These are phyloP conservation scores for Eutrigla gurnardus DNA, from an alignment of 2,797 vertebrate species.

Conservation along the genomic window DNA sequence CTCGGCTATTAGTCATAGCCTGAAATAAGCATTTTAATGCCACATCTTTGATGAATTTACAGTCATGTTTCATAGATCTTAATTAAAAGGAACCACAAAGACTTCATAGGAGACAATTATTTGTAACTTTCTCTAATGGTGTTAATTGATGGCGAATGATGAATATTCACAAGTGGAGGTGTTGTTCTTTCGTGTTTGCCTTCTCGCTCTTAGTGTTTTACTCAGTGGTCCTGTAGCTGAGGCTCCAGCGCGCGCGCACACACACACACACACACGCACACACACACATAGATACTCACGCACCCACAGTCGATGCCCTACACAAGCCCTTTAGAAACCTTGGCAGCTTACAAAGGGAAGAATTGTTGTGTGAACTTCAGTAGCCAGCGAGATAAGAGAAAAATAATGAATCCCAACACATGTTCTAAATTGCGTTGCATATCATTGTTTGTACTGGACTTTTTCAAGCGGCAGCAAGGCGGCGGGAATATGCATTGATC, in stretches of 20 bases:
- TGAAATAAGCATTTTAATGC: slow-evolving; percentile 28
- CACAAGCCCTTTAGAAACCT: slow-evolving; percentile 7
- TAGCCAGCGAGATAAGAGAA: slow-evolving; percentile 19
- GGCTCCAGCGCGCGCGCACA: slow-evolving; percentile 5
- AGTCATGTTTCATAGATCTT: slow-evolving; percentile 27
- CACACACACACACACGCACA: not conserved
- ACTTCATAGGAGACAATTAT: slow-evolving; percentile 25
- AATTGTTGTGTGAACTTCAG: slow-evolving; percentile 30
- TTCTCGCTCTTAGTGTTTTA: slow-evolving; percentile 15
- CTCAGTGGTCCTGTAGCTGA: not conserved
- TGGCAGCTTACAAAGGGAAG: slow-evolving; percentile 25
- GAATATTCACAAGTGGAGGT: slow-evolving; percentile 6
- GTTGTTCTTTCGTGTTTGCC: not conserved
- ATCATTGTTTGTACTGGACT: slow-evolving; percentile 4
- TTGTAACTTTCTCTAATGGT: slow-evolving; percentile 13
- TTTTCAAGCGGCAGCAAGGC: slow-evolving; percentile 15
- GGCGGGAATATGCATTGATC: slow-evolving; percentile 37
- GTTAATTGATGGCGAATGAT: not conserved
- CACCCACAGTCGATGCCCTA: slow-evolving; percentile 18
- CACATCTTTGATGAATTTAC: slow-evolving; percentile 33
- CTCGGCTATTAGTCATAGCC: slow-evolving; percentile 31
- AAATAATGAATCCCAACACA: slow-evolving; percentile 32
- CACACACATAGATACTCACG: not conserved
- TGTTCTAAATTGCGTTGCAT: not conserved
- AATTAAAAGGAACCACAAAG: slow-evolving; percentile 29